Base-by-base conservation (phyloP, 2,888 invertebrate genomes). In the Prenolepis imparis region DNA sequence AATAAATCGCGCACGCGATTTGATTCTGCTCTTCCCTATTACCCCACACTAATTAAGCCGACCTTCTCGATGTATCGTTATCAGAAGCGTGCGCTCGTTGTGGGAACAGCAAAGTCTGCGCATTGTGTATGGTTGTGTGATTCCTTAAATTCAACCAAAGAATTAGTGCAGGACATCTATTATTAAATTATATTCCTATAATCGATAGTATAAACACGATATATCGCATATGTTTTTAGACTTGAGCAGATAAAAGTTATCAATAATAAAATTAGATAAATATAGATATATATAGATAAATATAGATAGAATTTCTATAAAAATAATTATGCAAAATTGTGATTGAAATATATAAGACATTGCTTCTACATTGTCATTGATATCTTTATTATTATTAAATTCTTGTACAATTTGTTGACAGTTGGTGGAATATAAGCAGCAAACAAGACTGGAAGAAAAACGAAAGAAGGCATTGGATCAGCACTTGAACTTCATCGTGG, bases 401-500 rank as follows among this genome's bases (percentile, higher is more conserved):
- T 32, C 8, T 41, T n/a, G 41, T 44, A 44, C 12, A 39, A 55
- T 75, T 85, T 87, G 74, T 83, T 87, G 91, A 3, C 93, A 97
- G 97, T 95, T 99, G 91, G 98, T 99, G 63, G 98, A 99, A 94
- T 98, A 97, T 95, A 99, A 99, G 94, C 98, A 98, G 91, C 97
- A 98, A 93, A 97, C 98, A 39, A 97, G 98, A 90, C 96, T 99
- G 84, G 99, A 99, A 95, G 98, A 98, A 92, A 98, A 99, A 94
- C 96, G 99, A 85, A 98, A 99, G 94, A 97, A 98, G 93, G 99
- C 99, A 0, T 95, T 99, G 83, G 99, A 99, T 96, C 97, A 99
- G 93, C 99, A 99, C 95, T 96, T 99, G 85, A 98, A 98, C 95
- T 99, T 99, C 94, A 99, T 99, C 93, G 99, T 99, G 84, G 99